Conservation (phyloP, 2,797 vertebrate genomes). For the Scolopax rusticola region DNA sequence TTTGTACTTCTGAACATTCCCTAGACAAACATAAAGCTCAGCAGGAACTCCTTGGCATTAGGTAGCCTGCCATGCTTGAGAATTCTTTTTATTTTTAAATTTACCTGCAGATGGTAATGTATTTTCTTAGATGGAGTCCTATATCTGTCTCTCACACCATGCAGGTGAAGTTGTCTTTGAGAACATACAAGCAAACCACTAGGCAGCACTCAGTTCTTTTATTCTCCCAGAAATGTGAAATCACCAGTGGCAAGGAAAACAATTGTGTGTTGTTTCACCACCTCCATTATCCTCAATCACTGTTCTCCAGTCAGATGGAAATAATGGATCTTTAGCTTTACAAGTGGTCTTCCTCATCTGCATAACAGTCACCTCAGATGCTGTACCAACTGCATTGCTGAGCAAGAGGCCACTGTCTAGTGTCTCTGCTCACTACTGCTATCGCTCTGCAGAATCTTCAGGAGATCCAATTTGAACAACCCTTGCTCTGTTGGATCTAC, state of each 20-base stretch:
- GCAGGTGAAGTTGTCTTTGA: background rate
- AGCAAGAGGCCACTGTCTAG: background rate
- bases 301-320: background rate
- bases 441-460: background rate
- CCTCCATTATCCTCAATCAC: background rate
- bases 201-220: background rate
- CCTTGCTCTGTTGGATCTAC: background rate
- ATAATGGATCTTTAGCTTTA: background rate
- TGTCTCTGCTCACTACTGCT: background rate
- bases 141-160: background rate
- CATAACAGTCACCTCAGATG: background rate
- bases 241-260: background rate
- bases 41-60: background rate
- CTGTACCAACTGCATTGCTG: background rate
- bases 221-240: conserved; percentile 37
- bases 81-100: background rate
- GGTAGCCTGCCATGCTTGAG: background rate
- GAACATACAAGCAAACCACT: background rate
- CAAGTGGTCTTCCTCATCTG: background rate
- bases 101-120: background rate
- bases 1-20: background rate
- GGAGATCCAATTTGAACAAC: background rate
- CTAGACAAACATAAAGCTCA: background rate
- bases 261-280: background rate
- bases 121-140: background rate